Conservation (phyloP, 1,140 invertebrate genomes). For the Caenorhabditis inopinata region DNA sequence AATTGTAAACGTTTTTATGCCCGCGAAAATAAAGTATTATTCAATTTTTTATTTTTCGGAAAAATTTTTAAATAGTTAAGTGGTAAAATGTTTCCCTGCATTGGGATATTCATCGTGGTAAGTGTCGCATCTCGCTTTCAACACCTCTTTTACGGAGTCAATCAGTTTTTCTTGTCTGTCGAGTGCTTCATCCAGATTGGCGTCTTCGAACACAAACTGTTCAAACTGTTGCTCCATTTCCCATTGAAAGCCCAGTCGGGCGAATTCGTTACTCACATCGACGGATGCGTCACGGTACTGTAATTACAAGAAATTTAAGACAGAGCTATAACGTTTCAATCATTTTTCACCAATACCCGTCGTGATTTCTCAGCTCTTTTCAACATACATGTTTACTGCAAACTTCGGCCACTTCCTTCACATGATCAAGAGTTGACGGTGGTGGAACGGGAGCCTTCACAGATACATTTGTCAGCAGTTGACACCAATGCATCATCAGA, state of each 20-base stretch:
- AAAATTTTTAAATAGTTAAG: no score
- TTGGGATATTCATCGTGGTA: neutral
- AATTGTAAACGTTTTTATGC: no score
- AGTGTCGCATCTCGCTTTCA: neutral
- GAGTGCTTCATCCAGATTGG: neutral
- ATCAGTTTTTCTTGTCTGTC: neutral
- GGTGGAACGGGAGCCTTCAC: slow-evolving; percentile 4
- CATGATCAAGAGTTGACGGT: slow-evolving; percentile 13
- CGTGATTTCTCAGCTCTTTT: no score
- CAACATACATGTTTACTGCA: slow-evolving; percentile 27
- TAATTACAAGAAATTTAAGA: neutral
- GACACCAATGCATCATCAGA: slow-evolving; percentile 12
- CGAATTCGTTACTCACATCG: slow-evolving; percentile 17
- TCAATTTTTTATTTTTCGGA: no score
- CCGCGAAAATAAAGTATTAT: no score
- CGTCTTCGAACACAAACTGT: neutral
- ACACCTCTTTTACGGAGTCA: neutral
- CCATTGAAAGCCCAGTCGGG: neutral
- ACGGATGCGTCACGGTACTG: neutral
- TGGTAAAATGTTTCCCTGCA: neutral
- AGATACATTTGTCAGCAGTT: neutral
- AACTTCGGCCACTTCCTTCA: neutral
- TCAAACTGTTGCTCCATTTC: neutral
- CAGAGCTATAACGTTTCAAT: no score
- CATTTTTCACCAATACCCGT: no score